Evolutionary conservation across 2,888 invertebrate genomes (phyloP).

Genomic region (Tenthredo notha): DNA sequence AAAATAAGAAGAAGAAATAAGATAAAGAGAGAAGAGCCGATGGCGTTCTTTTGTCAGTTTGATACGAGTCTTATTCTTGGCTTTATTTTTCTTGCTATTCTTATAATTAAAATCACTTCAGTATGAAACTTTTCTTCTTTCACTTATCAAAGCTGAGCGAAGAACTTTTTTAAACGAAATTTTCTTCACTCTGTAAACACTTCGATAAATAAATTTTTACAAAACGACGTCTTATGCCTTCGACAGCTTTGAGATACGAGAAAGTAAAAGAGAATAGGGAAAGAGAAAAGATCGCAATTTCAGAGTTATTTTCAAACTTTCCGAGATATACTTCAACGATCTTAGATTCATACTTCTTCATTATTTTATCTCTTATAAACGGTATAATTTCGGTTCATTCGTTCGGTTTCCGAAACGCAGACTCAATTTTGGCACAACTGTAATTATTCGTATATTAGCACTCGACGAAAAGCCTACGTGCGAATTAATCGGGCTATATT

Average conservation of each 20-base stretch:
- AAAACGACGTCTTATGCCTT: neutral
- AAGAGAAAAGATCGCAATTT: neutral
- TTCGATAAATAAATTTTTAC: neutral
- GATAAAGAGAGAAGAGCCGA: neutral
- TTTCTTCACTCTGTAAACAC: neutral
- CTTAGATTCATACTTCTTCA: neutral
- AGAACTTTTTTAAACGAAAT: slow-evolving; percentile 35
- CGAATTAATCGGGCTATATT: no score
- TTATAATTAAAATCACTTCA: slow-evolving; percentile 14
- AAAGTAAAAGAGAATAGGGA: neutral
- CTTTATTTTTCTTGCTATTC: neutral
- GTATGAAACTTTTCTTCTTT: slow-evolving; percentile 6
- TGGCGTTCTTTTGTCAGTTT: slow-evolving; percentile 43
- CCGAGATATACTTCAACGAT: neutral
- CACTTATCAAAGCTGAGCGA: slow-evolving; percentile 5
- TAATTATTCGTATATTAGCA: no score
- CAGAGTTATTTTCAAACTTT: neutral
- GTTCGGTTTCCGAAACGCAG: no score
- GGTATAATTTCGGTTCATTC: no score
- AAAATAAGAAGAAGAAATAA: neutral
- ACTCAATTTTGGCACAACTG: no score
- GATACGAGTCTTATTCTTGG: neutral
- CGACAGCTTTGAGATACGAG: neutral
- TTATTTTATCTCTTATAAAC: neutral
- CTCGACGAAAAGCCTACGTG: no score